These are phyloP conservation scores for Drosophila prolongata DNA, from an alignment of 2,888 invertebrate species.

Conservation along the genomic window DNA sequence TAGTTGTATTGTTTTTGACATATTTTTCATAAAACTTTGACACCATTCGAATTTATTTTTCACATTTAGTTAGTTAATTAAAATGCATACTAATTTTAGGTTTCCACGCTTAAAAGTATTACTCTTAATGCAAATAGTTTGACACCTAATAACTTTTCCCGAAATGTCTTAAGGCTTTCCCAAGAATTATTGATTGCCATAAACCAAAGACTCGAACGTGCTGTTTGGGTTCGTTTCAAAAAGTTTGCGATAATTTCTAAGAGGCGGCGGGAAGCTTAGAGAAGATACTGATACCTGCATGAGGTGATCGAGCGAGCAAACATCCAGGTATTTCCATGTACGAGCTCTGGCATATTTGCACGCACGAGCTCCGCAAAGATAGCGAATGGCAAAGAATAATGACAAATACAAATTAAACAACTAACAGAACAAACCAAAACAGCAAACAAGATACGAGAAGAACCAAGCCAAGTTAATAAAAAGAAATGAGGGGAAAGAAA, in stretches of 20 bases:
- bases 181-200: not conserved
- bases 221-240: not conserved
- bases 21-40: no score
- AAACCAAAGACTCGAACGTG: not conserved
- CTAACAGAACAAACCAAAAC: conserved; percentile 52
- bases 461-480: not conserved
- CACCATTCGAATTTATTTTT: no score
- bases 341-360: conserved; percentile 38
- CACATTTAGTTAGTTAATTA: no score
- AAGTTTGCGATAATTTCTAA: not conserved
- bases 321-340: conserved; percentile 19
- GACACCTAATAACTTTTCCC: not conserved
- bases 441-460: conserved; percentile 43
- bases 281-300: conserved; percentile 1
- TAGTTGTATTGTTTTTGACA: no score
- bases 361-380: conserved; percentile 51
- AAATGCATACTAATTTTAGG: no score
- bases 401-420: conserved; percentile 65
- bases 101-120: no score
- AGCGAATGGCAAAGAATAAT: conserved; percentile 33
- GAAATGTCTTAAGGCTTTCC: not conserved
- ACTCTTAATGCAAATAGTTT: no score
- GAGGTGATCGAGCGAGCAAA: conserved; percentile 22
- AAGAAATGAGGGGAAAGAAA: conserved; percentile 10
- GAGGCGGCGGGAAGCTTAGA: not conserved